Base-by-base conservation (phyloP, 2,888 invertebrate species). In the Torymus tubicola region DNA sequence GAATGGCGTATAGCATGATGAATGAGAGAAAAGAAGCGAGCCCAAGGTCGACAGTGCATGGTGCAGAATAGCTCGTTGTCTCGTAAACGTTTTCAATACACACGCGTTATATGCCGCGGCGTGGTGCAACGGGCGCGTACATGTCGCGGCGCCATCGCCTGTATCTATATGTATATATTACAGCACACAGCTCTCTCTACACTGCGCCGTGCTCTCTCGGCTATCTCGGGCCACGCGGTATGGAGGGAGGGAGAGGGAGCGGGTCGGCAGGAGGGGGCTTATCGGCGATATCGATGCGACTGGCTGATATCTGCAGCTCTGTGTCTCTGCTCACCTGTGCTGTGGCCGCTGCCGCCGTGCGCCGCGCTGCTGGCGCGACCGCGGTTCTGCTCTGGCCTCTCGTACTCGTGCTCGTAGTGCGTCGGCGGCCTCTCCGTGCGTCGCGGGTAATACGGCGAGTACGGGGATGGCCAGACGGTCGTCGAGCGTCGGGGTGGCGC, bases 371-470 rank as follows among this genome's bases (percentile, higher is more conserved):
- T 63, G 18, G n/a, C 60, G 53, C 63, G 61, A 31, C 87, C 87
- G 81, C 88, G 88, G 63, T 87, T 88, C 84, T 89, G 88, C 83
- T 90, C 88, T 73, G 88, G 86, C 85, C 86, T 88, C 82, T 89
- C 89, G 85, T 88, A 86, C 82, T 88, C 88, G 86, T 88, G 87
- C 84, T 90, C 89, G 84, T 87, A 8, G 31, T 31, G 89, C 83
- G 87, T 85, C 68, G 88, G 86, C 73, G 90, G 90, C 83, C 87
- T 87, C 85, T 91, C 90, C 77, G 90, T 91, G 87, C 89, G 87
- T 85, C 89, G 89, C 83, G 90, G 87, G 85, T 89, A 86, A 86
- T 89, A 87, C 78, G 90, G 89, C 86, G 89, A 87, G 87, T 90
- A 88, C 78, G 87, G 86, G 80, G 89, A 86, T 70, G 90, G 90